Conservation (phyloP, 1,140 invertebrate genomes). For the Rhopalosiphum padi region DNA sequence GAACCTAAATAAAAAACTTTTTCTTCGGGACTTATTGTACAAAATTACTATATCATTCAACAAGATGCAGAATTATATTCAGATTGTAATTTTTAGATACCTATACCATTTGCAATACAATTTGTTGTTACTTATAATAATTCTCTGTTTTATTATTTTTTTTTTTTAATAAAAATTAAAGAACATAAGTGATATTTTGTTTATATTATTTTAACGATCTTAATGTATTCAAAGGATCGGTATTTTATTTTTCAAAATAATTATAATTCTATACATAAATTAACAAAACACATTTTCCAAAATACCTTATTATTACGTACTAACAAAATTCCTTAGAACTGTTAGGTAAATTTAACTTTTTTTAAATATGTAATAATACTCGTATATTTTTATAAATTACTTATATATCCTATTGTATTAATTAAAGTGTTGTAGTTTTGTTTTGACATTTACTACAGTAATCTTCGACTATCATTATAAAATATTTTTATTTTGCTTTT, state of each 20-base stretch:
- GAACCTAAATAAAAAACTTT: conserved; percentile 20
- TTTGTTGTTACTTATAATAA: neutral
- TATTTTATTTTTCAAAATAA: neutral
- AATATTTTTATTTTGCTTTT: neutral
- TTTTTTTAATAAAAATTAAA: too few species aligned
- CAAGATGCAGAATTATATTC: neutral
- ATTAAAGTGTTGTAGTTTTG: neutral
- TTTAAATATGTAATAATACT: neutral
- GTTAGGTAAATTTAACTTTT: too few species aligned
- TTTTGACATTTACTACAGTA: neutral
- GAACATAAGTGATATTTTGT: too few species aligned
- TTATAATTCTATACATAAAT: too few species aligned
- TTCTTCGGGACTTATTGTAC: neutral
- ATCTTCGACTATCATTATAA: neutral
- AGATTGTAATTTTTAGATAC: neutral
- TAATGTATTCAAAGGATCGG: neutral
- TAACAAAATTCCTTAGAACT: too few species aligned
- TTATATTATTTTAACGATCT: too few species aligned
- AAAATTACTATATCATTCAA: conserved; percentile 1
- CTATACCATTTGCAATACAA: neutral
- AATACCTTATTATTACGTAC: too few species aligned
- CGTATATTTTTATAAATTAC: neutral
- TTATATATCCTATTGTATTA: neutral
- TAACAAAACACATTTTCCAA: too few species aligned
- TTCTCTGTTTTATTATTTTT: neutral